phyloP scores from a whole-genome alignment of 2,888 invertebrate species.

The Notocelia uddmanniana region DNA sequence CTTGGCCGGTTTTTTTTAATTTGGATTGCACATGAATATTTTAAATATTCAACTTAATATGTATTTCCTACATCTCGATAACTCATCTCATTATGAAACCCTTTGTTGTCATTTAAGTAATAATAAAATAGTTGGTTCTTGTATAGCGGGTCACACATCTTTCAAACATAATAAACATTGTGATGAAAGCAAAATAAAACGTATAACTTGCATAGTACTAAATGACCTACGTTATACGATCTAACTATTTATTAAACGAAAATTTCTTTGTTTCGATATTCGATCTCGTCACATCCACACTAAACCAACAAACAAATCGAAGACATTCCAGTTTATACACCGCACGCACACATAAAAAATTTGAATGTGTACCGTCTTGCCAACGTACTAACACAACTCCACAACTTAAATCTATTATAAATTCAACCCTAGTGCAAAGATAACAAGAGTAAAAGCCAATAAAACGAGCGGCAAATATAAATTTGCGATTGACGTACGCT shows the following conservation, averaged over 20 bases:
- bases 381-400: background rate
- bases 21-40: too few relatives aligned
- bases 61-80: too few relatives aligned
- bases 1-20: too few relatives aligned
- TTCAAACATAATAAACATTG: background rate
- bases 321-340: constrained; percentile 62
- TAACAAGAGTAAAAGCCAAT: background rate
- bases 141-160: too few relatives aligned
- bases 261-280: background rate
- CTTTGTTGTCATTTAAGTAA: too few relatives aligned
- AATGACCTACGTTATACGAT: too few relatives aligned
- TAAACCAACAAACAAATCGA: constrained; percentile 52
- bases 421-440: background rate
- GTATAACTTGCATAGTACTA: too few relatives aligned
- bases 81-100: too few relatives aligned
- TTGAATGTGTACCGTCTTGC: constrained; percentile 43
- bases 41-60: too few relatives aligned
- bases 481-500: constrained; percentile 24
- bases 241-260: background rate
- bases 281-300: constrained; percentile 48
- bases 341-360: constrained; percentile 49
- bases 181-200: too few relatives aligned
- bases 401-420: constrained; percentile 44
- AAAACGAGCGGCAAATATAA: background rate
- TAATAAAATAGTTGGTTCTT: too few relatives aligned